A percentile compares a stretch with the other conserved stretches of the same genome.
Conservation (phyloP, 2,113 vertebrate species). For the Ictalurus furcatus region DNA sequence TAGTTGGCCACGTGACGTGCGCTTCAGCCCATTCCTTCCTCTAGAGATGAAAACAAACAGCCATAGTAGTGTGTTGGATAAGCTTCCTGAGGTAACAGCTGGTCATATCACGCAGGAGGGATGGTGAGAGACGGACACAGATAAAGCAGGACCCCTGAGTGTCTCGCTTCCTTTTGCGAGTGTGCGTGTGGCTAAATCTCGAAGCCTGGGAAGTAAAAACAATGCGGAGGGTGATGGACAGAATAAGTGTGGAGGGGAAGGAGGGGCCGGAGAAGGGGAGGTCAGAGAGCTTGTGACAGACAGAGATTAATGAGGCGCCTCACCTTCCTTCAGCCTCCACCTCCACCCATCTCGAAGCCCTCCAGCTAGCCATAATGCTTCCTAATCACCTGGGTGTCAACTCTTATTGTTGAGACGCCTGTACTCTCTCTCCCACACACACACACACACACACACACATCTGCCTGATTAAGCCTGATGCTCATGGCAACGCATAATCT, state of each 20-base stretch:
- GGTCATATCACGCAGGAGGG: conserved; percentile 10
- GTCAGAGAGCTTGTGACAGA: conserved; percentile 49
- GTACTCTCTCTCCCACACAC: neutral
- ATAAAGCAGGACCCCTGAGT: conserved; percentile 4
- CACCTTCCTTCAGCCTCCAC: conserved; percentile 47
- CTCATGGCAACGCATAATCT: conserved; percentile 52
- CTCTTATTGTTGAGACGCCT: conserved; percentile 54
- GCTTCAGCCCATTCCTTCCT: neutral
- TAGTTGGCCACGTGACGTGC: neutral
- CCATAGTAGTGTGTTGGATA: conserved; percentile 15
- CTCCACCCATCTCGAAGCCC: conserved; percentile 37
- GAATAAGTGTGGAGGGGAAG: conserved; percentile 36
- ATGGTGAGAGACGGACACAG: neutral
- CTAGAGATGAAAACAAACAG: conserved; percentile 21
- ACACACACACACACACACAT: conserved; percentile 19
- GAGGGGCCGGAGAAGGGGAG: conserved; percentile 22
- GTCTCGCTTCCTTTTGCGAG: neutral
- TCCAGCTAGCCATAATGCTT: conserved; percentile 55
- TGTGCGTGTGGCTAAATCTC: conserved; percentile 32
- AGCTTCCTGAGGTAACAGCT: conserved; percentile 23
- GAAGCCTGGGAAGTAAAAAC: conserved; percentile 46
- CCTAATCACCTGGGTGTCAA: conserved; percentile 63
- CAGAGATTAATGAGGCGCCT: conserved; percentile 62
- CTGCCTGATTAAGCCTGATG: conserved; percentile 49
- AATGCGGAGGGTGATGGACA: conserved; percentile 43